Conservation (phyloP, 1,140 invertebrate species). For the Agrypnia vestita region DNA sequence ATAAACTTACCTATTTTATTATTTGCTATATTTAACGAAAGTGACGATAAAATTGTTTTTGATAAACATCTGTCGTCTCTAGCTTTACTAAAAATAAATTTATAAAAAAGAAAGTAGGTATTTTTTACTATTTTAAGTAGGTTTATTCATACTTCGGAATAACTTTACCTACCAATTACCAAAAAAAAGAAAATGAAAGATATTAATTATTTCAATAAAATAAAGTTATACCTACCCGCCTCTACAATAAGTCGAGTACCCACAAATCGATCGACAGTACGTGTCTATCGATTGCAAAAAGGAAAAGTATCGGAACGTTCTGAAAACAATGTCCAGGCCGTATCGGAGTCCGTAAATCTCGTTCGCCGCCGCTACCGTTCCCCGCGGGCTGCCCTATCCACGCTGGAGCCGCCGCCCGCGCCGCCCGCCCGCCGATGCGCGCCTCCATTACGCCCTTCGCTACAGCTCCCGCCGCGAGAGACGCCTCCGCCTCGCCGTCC, state of each 20-base stretch:
- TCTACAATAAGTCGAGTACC: neutral
- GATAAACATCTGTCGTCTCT: too few relatives aligned
- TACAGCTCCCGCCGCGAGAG: constrained; percentile 60
- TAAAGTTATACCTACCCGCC: neutral
- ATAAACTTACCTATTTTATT: too few relatives aligned
- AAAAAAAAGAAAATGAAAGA: too few relatives aligned
- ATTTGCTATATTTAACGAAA: too few relatives aligned
- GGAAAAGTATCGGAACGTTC: neutral
- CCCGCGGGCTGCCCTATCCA: neutral
- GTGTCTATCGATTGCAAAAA: neutral
- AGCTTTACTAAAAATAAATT: too few relatives aligned
- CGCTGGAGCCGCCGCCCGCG: neutral
- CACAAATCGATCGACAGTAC: too few relatives aligned
- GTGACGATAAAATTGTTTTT: too few relatives aligned
- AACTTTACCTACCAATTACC: too few relatives aligned
- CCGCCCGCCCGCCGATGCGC: constrained; percentile 16
- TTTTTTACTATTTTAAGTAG: too few relatives aligned
- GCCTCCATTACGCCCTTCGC: constrained; percentile 23
- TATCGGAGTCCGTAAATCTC: constrained; percentile 33
- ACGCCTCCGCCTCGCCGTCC: constrained; percentile 67
- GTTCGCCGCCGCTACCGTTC: neutral
- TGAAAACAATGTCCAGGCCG: constrained; percentile 6
- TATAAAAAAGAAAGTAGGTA: too few relatives aligned
- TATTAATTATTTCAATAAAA: neutral
- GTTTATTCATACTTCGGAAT: too few relatives aligned